Evolutionary conservation across 2,113 vertebrate species (phyloP), one percentile per base, ranked within the genome.

Genomic region (Alexandromys fortis): DNA sequence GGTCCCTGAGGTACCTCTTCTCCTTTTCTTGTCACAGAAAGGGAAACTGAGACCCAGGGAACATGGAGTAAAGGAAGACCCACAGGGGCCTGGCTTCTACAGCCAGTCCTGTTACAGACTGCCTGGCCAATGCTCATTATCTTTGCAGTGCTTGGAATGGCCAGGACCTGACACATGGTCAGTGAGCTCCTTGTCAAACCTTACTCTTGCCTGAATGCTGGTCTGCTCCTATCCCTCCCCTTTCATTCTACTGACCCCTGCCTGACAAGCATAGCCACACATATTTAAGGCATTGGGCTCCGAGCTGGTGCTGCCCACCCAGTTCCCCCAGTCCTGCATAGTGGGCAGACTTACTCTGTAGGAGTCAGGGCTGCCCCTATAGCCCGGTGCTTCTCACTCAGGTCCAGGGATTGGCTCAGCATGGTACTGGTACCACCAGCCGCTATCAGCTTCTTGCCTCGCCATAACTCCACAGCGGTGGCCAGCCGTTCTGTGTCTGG

Each of bases 401-500:
- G 96, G 85, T 99, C 98, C 97, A 98, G 73, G 14, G 98, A 98
- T 85, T 98, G 98, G 93, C 98, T 98, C 61, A 98, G 97, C 65
- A 97, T 10, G 33, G 99, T 97, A 3, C 95, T 91, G 1, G 98
- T 92, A 7, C 98, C 63, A 1, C 96, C 91, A 4, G 98, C 90
- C 2, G 98, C 96, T 49, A 91, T 94, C 45, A 98, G 98, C 45
- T 98, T 98, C 97, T 98, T 99, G 89, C 98, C 99, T 67, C 98
- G 99, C 99, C 99, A 99, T 61, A 98, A 98, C 76, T 99, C 99
- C 1, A 99, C 98, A 42, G 99, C 99, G 42, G 97, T 98, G 95
- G 98, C 99, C 0, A 99, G 97, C 1, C 98, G 98, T 1, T 96
- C 98, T 0, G 98, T 76, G 49, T 99, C 98, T 16, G 85, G 96